Base-by-base conservation (phyloP, 1,140 invertebrate species). In the Drosophila neocordata region DNA sequence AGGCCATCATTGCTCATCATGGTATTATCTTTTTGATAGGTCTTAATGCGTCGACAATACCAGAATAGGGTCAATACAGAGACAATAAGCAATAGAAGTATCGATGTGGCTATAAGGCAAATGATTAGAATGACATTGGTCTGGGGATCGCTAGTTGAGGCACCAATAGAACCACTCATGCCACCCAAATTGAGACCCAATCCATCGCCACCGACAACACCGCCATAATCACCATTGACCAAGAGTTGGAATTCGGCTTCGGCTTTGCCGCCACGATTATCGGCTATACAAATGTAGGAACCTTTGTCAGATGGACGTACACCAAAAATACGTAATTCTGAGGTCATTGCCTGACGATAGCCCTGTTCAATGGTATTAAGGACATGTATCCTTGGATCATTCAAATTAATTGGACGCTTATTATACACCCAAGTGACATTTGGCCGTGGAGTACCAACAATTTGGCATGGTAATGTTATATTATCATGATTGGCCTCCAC, bases 231-330 rank as follows among this genome's bases (percentile, higher is more conserved):
- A 0, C 97, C 93, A 7, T 92, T 89, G 15, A 98, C 90, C 0
- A 94, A 95, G 0, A 97, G 35, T n/a, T 88, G 77, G 48, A 90
- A 90, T 57, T 92, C 90, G 94, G 96, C 63, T 93, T 94, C 95
- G 37, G 96, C 95, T 7, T 95, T 94, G 0, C 97, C 98, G 1
- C 96, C 97, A 0, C 94, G 93, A 92, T 97, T 99, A 62, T 95
- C 95, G 0, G 97, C 97, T 5, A 96, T 93, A 79, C 97, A 99
- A n/a, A 95, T 93, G 90, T 98, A 99, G 56, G 96, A 95, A 0
- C 97, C 98, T 77, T 95, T 94, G 91, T 99, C 97, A 7, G 95
- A 94, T 13, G 92, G 92, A 6, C 93, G 93, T 0, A 96, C 94
- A 53, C 96, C 93, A 0, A 94, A 92, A 24, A 97, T 95, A 1